Conservation (phyloP, 2,797 vertebrate genomes). For the Staurois parvus region DNA sequence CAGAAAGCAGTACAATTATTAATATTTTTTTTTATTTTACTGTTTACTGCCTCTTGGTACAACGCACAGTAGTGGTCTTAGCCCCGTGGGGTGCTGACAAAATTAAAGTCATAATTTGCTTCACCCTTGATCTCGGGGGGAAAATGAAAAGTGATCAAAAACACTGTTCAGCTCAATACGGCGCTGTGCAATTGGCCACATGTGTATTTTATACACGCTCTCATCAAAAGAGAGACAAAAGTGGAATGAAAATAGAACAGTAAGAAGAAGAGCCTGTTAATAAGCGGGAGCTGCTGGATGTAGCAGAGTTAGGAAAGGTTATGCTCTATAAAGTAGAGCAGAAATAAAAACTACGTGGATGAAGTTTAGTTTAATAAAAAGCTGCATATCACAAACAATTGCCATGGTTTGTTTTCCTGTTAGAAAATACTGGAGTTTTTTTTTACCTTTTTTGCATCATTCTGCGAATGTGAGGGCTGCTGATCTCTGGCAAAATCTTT, state of each 20-base stretch:
- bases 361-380: too few species aligned
- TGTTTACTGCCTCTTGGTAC: neutral
- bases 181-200: neutral
- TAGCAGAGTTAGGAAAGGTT: too few species aligned
- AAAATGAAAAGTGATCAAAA: constrained; percentile 21
- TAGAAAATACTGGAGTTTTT: too few species aligned
- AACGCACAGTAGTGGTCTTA: neutral
- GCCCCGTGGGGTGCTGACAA: constrained; percentile 1
- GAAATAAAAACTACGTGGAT: too few species aligned
- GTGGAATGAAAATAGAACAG: neutral
- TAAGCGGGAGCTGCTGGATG: neutral
- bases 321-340: too few species aligned
- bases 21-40: neutral
- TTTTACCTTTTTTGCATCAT: too few species aligned
- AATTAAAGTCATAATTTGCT: constrained; percentile 31
- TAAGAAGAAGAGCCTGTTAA: neutral
- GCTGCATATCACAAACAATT: too few species aligned
- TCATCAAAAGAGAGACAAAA: neutral
- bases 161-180: neutral
- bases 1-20: neutral
- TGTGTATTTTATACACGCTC: neutral
- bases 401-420: too few species aligned
- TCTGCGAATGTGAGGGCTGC: too few species aligned
- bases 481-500: too few species aligned
- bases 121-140: neutral